Percentiles rank a stretch among this genome's conserved stretches.
Evolutionary conservation across 2,888 invertebrate species (phyloP).

Genomic region (Drosophila niveifrons): DNA sequence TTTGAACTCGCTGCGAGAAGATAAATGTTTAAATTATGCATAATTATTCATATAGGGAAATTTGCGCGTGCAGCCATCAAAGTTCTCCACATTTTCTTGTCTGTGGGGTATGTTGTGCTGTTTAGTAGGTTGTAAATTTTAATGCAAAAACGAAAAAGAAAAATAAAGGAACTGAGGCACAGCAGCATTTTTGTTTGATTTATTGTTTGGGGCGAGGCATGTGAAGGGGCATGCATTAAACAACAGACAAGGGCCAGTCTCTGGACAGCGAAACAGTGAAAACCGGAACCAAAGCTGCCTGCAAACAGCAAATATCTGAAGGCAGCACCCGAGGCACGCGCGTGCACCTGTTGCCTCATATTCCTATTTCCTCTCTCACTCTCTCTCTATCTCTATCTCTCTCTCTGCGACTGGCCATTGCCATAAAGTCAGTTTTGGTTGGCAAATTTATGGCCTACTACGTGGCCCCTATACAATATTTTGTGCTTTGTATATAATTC

Average conservation of each 20-base stretch:
- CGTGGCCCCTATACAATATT: constrained; percentile 67
- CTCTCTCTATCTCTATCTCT: neutral
- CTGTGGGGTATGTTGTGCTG: constrained; percentile 48
- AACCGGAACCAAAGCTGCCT: constrained; percentile 47
- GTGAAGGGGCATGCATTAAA: constrained; percentile 76
- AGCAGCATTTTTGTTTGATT: constrained; percentile 73
- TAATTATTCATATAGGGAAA: constrained; percentile 65
- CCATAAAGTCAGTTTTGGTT: constrained; percentile 77
- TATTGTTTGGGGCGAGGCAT: constrained; percentile 62
- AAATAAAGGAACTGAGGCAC: constrained; percentile 41
- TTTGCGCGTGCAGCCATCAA: constrained; percentile 72
- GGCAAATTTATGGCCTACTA: constrained; percentile 74
- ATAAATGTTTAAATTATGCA: constrained; percentile 67
- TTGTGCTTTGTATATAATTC: constrained; percentile 69
- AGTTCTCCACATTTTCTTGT: constrained; percentile 9
- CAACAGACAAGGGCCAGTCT: constrained; percentile 75
- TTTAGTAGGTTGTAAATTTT: constrained; percentile 80
- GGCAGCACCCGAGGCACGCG: constrained; percentile 54
- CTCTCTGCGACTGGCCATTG: constrained; percentile 8
- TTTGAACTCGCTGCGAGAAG: constrained; percentile 28
- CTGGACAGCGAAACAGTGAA: constrained; percentile 61
- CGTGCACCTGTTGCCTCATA: constrained; percentile 72
- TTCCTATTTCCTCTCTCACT: neutral
- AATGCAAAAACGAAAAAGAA: constrained; percentile 54
- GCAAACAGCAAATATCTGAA: constrained; percentile 56